These are phyloP conservation scores for Cheilosia scutellata DNA, from an alignment of 2,888 invertebrate species.

Conservation along the genomic window DNA sequence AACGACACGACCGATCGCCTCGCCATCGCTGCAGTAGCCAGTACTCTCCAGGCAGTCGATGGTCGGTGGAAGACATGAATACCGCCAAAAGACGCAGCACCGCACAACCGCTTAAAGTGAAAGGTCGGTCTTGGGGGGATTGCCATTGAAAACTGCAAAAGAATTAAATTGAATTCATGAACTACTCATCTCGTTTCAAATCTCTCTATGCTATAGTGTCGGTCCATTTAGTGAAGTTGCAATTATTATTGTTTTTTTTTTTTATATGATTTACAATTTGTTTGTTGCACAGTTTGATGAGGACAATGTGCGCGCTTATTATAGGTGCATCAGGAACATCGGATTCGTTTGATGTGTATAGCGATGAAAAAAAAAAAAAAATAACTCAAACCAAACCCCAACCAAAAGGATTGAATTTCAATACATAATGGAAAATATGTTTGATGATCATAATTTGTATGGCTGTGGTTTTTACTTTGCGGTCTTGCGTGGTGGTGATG, in stretches of 20 bases:
- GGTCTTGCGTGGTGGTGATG: conserved; percentile 38
- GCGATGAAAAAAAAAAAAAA: conserved; percentile 13
- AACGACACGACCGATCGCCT: conserved; percentile 41
- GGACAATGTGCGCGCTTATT: conserved; percentile 32
- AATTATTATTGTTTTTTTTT: conserved; percentile 46
- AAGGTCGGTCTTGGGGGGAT: conserved; percentile 58
- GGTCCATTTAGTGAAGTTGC: conserved; percentile 55
- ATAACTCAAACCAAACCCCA: not conserved
- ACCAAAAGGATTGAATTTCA: conserved; percentile 39
- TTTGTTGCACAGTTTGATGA: conserved; percentile 18
- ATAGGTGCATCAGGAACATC: conserved; percentile 24
- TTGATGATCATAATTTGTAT: conserved; percentile 57
- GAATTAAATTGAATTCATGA: conserved; percentile 60
- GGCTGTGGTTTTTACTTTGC: conserved; percentile 41
- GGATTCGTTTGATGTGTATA: conserved; percentile 42
- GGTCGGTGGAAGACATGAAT: conserved; percentile 3
- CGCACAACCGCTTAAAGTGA: conserved; percentile 51
- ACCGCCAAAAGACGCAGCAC: conserved; percentile 36
- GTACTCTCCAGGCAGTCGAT: conserved; percentile 33
- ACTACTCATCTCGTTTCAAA: conserved; percentile 54
- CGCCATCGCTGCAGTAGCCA: conserved; percentile 36
- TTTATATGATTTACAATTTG: conserved; percentile 51
- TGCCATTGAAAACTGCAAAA: conserved; percentile 40
- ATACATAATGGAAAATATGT: conserved; percentile 43
- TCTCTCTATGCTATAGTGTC: conserved; percentile 12